phyloP scores from a whole-genome alignment of 2,888 invertebrate genomes.

The Himalopsyche anomala region DNA sequence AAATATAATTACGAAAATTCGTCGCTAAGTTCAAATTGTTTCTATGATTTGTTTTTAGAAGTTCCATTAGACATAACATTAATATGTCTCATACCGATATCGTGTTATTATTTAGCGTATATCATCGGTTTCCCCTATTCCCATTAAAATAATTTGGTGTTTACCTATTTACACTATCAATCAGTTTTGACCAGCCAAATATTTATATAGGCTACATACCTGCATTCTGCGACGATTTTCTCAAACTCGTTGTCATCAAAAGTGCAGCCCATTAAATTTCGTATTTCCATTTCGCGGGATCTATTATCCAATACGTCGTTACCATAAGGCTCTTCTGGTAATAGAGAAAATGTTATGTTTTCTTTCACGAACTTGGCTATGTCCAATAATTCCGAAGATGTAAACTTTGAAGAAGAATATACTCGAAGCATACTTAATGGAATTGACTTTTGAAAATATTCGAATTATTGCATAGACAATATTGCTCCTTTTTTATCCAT shows the following conservation, averaged over 20 bases:
- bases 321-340: neutral
- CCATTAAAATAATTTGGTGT: too few relatives aligned
- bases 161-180: too few relatives aligned
- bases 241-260: slow-evolving; percentile 72
- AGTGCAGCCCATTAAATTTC: slow-evolving; percentile 66
- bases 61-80: too few relatives aligned
- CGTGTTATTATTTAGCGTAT: too few relatives aligned
- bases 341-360: neutral
- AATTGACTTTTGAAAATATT: too few relatives aligned
- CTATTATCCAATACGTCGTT: neutral
- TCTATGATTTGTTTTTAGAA: too few relatives aligned
- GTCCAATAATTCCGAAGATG: slow-evolving; percentile 15
- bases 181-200: neutral
- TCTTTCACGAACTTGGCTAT: neutral
- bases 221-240: slow-evolving; percentile 73
- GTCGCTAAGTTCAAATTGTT: too few relatives aligned
- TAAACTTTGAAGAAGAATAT: neutral
- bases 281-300: slow-evolving; percentile 49
- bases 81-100: too few relatives aligned
- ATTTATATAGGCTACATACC: slow-evolving; percentile 68
- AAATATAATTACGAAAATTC: too few relatives aligned
- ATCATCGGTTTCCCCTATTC: too few relatives aligned
- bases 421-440: neutral
- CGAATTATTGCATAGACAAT: too few relatives aligned
- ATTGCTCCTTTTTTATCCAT: too few relatives aligned